Conservation (phyloP, 2,113 vertebrate species). For the Xenotilapia leptura region DNA sequence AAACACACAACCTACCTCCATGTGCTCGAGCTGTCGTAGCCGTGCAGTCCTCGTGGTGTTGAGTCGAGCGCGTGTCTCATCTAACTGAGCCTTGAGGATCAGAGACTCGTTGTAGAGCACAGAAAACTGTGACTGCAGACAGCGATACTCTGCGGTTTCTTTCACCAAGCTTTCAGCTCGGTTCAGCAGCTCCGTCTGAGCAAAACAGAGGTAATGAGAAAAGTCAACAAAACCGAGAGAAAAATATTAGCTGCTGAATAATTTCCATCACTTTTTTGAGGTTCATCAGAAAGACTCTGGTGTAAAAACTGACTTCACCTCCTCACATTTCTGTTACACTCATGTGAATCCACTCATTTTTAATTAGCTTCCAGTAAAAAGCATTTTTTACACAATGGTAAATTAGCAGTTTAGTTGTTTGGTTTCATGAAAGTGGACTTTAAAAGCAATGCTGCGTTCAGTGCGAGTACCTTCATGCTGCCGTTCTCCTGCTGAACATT, state of each 20-base stretch:
- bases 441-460: neutral
- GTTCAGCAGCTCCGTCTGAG: conserved; percentile 80
- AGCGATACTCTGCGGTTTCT: conserved; percentile 91
- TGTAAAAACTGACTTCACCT: rapidly evolving
- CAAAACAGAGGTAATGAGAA: neutral
- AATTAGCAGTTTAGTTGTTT: neutral
- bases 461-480: conserved; percentile 72
- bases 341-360: neutral
- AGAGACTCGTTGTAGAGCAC: conserved; percentile 95
- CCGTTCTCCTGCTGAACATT: conserved; percentile 85
- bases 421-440: neutral
- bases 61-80: conserved; percentile 88
- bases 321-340: neutral
- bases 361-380: neutral
- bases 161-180: conserved; percentile 87
- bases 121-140: conserved; percentile 97
- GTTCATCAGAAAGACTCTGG: neutral
- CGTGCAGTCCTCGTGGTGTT: conserved; percentile 87
- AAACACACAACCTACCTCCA: conserved; percentile 74
- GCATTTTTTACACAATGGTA: rapidly evolving
- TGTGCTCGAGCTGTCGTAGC: conserved; percentile 91
- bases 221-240: rapidly evolving
- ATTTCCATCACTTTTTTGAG: rapidly evolving
- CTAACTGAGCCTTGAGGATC: conserved; percentile 88
- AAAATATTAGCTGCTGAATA: rapidly evolving